Percentiles rank a stretch among this genome's conserved stretches.
These are phyloP conservation scores for Colletes gigas DNA, from an alignment of 1,140 invertebrate species.

Conservation along the genomic window DNA sequence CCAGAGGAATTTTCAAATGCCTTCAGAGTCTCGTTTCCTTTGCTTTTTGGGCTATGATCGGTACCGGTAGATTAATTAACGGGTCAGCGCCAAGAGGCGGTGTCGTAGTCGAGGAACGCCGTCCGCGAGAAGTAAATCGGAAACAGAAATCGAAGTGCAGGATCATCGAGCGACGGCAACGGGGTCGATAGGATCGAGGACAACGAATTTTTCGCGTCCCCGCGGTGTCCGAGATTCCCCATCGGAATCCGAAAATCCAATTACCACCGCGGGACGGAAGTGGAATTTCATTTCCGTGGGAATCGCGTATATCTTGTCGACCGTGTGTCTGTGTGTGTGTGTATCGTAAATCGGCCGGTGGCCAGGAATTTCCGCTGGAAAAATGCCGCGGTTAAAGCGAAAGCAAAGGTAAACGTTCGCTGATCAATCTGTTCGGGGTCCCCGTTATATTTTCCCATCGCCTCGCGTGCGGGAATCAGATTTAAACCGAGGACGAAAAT, in stretches of 20 bases:
- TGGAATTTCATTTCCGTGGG: slow-evolving; percentile 43
- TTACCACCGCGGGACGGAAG: slow-evolving; percentile 36
- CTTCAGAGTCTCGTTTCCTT: background rate
- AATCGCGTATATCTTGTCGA: slow-evolving; percentile 1
- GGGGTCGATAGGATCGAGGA: background rate
- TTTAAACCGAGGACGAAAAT: background rate
- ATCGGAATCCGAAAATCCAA: slow-evolving; percentile 41
- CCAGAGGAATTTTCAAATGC: too few species aligned
- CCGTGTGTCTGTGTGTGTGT: background rate
- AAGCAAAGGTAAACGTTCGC: slow-evolving; percentile 22
- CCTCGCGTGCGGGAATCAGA: background rate
- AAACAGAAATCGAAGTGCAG: slow-evolving; percentile 2
- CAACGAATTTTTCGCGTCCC: background rate
- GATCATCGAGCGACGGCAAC: background rate
- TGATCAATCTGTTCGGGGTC: background rate
- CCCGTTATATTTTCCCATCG: too few species aligned
- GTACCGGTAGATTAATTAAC: slow-evolving; percentile 42
- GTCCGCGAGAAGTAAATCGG: slow-evolving; percentile 15
- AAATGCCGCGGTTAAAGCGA: background rate
- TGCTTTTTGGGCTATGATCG: background rate
- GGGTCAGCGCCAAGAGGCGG: background rate
- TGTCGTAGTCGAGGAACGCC: slow-evolving; percentile 7
- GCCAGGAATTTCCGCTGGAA: slow-evolving; percentile 2
- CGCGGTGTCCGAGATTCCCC: slow-evolving; percentile 18
- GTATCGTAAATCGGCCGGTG: slow-evolving; percentile 21